Base-by-base conservation (phyloP, 1,140 invertebrate genomes). In the Zelostemma sp. region DNA sequence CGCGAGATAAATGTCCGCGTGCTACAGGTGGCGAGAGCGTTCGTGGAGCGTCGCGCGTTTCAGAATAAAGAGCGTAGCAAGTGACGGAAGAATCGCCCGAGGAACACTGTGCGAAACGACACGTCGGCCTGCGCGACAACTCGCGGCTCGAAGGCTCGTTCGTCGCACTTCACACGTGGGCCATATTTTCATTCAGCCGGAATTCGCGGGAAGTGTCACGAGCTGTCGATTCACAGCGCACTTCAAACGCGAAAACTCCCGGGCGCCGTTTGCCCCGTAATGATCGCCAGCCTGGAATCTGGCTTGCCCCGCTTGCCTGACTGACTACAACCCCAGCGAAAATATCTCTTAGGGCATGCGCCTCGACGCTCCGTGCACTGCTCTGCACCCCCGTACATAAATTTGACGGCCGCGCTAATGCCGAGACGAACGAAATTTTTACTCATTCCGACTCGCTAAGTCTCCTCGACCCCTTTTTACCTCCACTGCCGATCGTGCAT, bases 281-380 rank as follows among this genome's bases (percentile, higher is more conserved):
- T 78, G 78, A 78, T 78, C 75, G 78, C 62, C 65, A 49, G 69
- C 64, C 70, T 68, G 68, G 67, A 68, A 66, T 68, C 65, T 63
- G 69, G 53, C 66, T 66, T 57, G 71, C n/a, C n/a, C n/a, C n/a
- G n/a, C n/a, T n/a, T n/a, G n/a, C 69, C 66, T 47, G 59, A 73
- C 67, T 75, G 68, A 77, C 65, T 71, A 70, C 75, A 56, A 68
- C 58, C 72, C 74, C 65, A 66, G 62, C 50, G 33, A 70, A 67
- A 47, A n/a, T n/a, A n/a, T 33, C 25, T 53, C 43, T 46, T 15
- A 5, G 66, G 62, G 73, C 68, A 70, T 60, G 73, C 77, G 76
- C 76, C 45, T 8, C 18, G n/a, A 16, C 49, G 9, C 60, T n/a
- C n/a, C 56, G 43, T 55, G 35, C 41, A n/a, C 47, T 19, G 21